A percentile compares a stretch with the other conserved stretches of the same genome.
Evolutionary conservation across 2,797 vertebrate genomes (phyloP).

Genomic region (Acipenser transmontanus): DNA sequence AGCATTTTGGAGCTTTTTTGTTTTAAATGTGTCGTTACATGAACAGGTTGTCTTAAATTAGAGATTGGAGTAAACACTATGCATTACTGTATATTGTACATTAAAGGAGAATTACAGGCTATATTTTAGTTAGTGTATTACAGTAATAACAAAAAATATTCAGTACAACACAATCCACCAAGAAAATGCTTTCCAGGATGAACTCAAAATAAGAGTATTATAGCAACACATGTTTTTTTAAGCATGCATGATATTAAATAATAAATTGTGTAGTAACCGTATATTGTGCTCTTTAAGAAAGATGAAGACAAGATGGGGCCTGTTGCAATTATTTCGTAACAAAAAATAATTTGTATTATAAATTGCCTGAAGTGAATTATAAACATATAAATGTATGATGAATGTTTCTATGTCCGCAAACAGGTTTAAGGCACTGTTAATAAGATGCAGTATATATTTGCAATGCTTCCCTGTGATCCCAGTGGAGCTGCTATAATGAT

Average conservation of each 20-base stretch:
- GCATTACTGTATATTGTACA: too few relatives aligned
- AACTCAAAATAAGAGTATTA: too few relatives aligned
- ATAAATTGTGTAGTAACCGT: not conserved
- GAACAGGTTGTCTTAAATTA: too few relatives aligned
- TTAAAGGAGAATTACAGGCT: too few relatives aligned
- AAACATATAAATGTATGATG: slow-evolving; percentile 26
- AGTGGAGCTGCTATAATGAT: slow-evolving; percentile 29
- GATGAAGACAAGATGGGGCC: not conserved
- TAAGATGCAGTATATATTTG: slow-evolving; percentile 34
- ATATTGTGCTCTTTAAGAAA: not conserved
- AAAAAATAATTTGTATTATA: slow-evolving; percentile 12
- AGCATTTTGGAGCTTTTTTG: too few relatives aligned
- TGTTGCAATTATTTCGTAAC: not conserved
- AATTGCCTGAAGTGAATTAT: slow-evolving; percentile 25
- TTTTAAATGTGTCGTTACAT: too few relatives aligned
- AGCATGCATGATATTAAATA: not conserved
- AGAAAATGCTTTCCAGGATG: too few relatives aligned
- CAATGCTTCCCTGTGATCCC: slow-evolving; percentile 28
- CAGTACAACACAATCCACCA: too few relatives aligned
- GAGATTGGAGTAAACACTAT: too few relatives aligned
- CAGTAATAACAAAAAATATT: too few relatives aligned
- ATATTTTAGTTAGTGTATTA: too few relatives aligned
- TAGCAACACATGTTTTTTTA: too few relatives aligned
- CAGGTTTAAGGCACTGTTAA: slow-evolving; percentile 30
- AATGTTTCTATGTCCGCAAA: slow-evolving; percentile 23